These are phyloP conservation scores for Eupithecia pulchellata DNA, from an alignment of 2,888 invertebrate genomes.

Conservation along the genomic window DNA sequence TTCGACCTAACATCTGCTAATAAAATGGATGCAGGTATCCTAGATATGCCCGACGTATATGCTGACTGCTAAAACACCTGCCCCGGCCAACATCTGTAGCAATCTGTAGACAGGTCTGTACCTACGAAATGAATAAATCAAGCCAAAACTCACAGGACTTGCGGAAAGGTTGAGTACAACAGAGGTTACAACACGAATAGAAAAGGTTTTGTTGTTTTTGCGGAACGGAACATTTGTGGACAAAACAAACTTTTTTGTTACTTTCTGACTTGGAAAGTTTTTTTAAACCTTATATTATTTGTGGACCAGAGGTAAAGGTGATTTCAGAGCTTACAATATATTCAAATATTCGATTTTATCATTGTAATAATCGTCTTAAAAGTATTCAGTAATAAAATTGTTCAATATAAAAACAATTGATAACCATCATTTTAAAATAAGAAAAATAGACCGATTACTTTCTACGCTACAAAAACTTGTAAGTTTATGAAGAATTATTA, in stretches of 20 bases:
- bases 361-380: no score
- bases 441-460: no score
- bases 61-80: constrained; percentile 56
- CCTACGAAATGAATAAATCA: constrained; percentile 59
- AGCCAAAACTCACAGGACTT: constrained; percentile 43
- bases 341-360: no score
- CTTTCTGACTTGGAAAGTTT: not conserved
- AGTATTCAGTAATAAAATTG: no score
- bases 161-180: constrained; percentile 37
- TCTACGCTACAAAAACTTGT: no score
- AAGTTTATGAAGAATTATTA: no score
- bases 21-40: not conserved
- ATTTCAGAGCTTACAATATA: not conserved
- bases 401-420: no score
- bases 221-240: not conserved
- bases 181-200: constrained; percentile 31
- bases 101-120: constrained; percentile 6
- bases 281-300: not conserved
- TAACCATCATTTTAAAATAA: no score
- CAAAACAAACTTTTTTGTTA: constrained; percentile 1
- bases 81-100: constrained; percentile 47
- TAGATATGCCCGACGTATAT: constrained; percentile 52
- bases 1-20: not conserved
- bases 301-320: not conserved
- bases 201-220: constrained; percentile 21